Evolutionary conservation across 2,113 vertebrate species (phyloP).

Genomic region (Melanerpes aurifrons): DNA sequence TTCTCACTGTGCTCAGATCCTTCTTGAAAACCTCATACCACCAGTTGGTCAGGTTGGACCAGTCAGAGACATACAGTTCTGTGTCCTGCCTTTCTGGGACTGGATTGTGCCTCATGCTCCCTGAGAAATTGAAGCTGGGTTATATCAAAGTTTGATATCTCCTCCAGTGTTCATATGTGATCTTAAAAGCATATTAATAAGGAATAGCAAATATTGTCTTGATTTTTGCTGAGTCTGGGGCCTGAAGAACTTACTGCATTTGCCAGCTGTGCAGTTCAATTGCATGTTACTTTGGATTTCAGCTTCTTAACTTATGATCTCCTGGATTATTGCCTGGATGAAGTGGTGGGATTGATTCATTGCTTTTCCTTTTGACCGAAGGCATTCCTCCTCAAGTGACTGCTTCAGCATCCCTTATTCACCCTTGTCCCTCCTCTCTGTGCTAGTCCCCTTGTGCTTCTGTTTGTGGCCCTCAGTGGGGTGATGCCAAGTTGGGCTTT

Average conservation of each 20-base stretch:
- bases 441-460: not conserved
- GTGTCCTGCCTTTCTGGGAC: not conserved
- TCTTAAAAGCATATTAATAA: not conserved
- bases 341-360: not conserved
- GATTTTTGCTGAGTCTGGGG: not conserved
- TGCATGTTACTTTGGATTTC: not conserved
- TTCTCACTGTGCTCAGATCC: not conserved
- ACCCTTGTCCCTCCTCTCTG: not conserved
- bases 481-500: not conserved
- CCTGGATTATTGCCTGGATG: not conserved
- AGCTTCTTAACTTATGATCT: not conserved
- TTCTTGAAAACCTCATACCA: not conserved
- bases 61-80: not conserved
- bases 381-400: not conserved
- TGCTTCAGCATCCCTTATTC: not conserved
- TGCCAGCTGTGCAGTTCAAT: not conserved
- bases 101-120: not conserved
- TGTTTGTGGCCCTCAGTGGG: not conserved
- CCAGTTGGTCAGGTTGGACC: rapidly evolving
- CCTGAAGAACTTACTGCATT: not conserved
- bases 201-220: not conserved
- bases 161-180: rapidly evolving
- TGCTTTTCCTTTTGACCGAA: not conserved
- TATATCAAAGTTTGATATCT: not conserved
- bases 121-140: not conserved